phyloP scores from a whole-genome alignment of 2,888 invertebrate species.

The Drosophila setosimentum region DNA sequence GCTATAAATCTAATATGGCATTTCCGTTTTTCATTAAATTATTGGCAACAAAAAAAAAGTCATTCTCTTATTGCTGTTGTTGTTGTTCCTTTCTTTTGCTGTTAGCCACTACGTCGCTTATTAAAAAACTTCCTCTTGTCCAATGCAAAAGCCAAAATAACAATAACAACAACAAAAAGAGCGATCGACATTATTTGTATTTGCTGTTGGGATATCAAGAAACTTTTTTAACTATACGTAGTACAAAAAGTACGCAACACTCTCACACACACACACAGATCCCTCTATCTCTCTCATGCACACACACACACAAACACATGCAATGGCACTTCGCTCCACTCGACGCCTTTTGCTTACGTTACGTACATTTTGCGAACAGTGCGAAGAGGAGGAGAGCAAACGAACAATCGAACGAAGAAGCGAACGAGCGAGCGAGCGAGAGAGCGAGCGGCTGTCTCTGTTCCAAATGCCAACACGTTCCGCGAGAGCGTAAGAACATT shows the following conservation, averaged over 20 bases:
- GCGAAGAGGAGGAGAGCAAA: constrained; percentile 18
- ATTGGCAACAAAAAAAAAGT: constrained; percentile 57
- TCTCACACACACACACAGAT: constrained; percentile 8
- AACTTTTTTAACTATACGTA: constrained; percentile 45
- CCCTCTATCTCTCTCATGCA: neutral
- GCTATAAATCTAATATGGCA: constrained; percentile 72
- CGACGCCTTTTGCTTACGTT: constrained; percentile 59
- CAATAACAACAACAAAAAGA: constrained; percentile 19
- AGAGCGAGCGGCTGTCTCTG: constrained; percentile 32
- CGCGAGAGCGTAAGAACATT: constrained; percentile 44
- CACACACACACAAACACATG: constrained; percentile 14
- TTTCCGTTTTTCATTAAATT: constrained; percentile 79
- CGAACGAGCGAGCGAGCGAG: constrained; percentile 21
- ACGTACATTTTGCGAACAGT: constrained; percentile 26
- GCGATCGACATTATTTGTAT: constrained; percentile 62
- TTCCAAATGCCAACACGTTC: constrained; percentile 67
- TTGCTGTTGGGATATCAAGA: constrained; percentile 38
- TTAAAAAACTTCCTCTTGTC: constrained; percentile 66
- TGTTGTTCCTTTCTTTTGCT: constrained; percentile 20
- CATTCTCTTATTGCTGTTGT: constrained; percentile 1
- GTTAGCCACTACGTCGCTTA: constrained; percentile 50
- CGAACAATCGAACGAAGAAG: constrained; percentile 17
- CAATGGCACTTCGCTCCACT: constrained; percentile 38
- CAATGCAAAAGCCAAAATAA: constrained; percentile 47
- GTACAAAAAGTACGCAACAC: constrained; percentile 37